Base-by-base conservation (phyloP, 2,888 invertebrate genomes). In the Taphrorychus bicolor region DNA sequence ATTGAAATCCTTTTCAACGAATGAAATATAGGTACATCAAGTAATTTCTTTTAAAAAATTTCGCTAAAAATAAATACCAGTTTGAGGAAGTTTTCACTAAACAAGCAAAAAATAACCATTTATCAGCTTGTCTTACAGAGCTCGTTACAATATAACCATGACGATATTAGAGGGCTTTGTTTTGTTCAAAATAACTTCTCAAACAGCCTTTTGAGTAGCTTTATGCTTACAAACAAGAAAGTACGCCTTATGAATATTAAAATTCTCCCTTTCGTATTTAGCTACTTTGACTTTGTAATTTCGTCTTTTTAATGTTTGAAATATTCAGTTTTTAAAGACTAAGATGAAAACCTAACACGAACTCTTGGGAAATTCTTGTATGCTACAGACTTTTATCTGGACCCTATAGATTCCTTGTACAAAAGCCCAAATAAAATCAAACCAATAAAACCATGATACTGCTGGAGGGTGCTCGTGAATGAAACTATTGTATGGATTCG, bases 151-250 rank as follows among this genome's bases (percentile, higher is more conserved):
- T 64, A 61, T 58, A 61, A 22, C 69, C 40, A 19, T 58, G 23
- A 45, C 57, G 62, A 70, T 61, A 64, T 60, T 48, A 63, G 54
- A 70, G 63, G 70, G 70, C 66, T 70, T 77, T 77, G 75, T 76
- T 76, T 77, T 77, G 76, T 74, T 75, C 75, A 73, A 77, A 77
- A 77, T 76, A 77, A 76, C 75, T 76, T 73, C 74, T 75, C 75
- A 76, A 75, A 77, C 76, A 75, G 66, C 63, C 63, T 66, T 58
- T 65, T 57, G 22, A 21, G 56, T 61, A 24, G 57, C 65, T 69
- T 61, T 65, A 57, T 61, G 69, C 69, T 62, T 66, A 58, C 67
- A 66, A 70, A 67, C 70, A 70, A 66, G 61, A n/a, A n/a, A 58
- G 58, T 54, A 59, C 56, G 59, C 62, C 45, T 70, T 45, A 70